Conservation (phyloP, 2,113 vertebrate species). For the Halcyon malimbica region DNA sequence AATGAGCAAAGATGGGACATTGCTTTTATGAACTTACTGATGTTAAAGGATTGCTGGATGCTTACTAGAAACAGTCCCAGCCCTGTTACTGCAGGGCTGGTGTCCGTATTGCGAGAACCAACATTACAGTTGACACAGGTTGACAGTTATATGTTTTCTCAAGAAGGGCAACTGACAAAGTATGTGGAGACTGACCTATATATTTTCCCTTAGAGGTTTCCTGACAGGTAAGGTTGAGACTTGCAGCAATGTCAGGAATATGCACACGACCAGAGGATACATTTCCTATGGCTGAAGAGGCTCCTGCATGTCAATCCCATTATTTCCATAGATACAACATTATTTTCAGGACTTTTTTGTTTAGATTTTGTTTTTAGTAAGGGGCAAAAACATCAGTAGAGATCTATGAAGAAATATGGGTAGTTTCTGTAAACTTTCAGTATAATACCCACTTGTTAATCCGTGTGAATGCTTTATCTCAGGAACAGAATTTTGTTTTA, state of each 20-base stretch:
- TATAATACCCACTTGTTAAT: background rate
- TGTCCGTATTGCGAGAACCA: background rate
- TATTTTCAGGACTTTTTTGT: background rate
- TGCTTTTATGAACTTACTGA: background rate
- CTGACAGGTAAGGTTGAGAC: background rate
- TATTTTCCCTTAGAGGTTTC: background rate
- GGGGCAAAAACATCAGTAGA: background rate
- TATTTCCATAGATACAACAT: background rate
- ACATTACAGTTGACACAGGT: background rate
- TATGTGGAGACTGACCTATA: background rate
- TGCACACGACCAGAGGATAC: background rate
- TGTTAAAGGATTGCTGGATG: background rate
- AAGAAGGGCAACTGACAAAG: background rate
- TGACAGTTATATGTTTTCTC: background rate
- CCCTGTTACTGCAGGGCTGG: background rate
- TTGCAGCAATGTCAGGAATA: background rate
- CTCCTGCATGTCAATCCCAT: background rate
- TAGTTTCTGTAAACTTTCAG: background rate
- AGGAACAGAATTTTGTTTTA: background rate
- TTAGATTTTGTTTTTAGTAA: background rate
- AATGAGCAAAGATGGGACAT: background rate
- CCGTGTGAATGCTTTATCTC: background rate
- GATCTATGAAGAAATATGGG: background rate
- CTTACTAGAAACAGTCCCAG: background rate
- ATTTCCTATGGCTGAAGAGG: background rate